These are phyloP conservation scores for Aphidius ervi DNA, from an alignment of 1,140 invertebrate genomes.

Conservation along the genomic window DNA sequence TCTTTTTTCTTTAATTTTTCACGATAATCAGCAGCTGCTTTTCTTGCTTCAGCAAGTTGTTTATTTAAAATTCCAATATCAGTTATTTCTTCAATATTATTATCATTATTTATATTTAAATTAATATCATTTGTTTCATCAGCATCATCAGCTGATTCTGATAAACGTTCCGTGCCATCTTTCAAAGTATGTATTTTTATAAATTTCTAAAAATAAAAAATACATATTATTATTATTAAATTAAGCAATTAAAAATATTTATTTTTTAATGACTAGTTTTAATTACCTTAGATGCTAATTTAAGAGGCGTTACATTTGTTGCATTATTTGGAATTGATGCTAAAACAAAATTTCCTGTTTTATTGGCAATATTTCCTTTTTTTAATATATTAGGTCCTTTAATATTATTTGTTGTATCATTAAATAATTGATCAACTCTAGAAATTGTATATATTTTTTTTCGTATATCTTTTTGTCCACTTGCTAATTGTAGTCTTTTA, in stretches of 20 bases:
- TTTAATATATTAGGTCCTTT: slow-evolving; percentile 48
- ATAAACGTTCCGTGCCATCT: slow-evolving; percentile 36
- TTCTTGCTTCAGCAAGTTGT: slow-evolving; percentile 52
- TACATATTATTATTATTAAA: no score
- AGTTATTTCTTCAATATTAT: slow-evolving; percentile 36
- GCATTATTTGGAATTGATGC: slow-evolving; percentile 35
- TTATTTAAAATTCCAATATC: slow-evolving; percentile 51
- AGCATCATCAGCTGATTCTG: slow-evolving; percentile 42
- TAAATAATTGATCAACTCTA: slow-evolving; percentile 45
- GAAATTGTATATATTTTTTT: slow-evolving; percentile 47
- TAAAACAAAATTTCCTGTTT: slow-evolving; percentile 42
- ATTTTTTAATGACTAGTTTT: no score
- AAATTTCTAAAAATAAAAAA: slow-evolving; percentile 24
- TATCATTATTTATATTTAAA: slow-evolving; percentile 19
- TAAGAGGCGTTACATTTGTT: slow-evolving; percentile 28
- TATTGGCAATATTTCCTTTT: slow-evolving; percentile 47
- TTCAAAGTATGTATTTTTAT: slow-evolving; percentile 28
- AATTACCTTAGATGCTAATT: slow-evolving; percentile 2
- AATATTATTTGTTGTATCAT: slow-evolving; percentile 33
- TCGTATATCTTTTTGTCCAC: slow-evolving; percentile 30
- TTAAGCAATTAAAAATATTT: no score
- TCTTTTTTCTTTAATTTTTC: slow-evolving; percentile 53
- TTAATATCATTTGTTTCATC: slow-evolving; percentile 46
- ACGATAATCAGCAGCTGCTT: slow-evolving; percentile 53
- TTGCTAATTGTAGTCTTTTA: slow-evolving; percentile 38